Evolutionary conservation across 2,888 invertebrate genomes (phyloP).

Genomic region (Oscheius sp.): DNA sequence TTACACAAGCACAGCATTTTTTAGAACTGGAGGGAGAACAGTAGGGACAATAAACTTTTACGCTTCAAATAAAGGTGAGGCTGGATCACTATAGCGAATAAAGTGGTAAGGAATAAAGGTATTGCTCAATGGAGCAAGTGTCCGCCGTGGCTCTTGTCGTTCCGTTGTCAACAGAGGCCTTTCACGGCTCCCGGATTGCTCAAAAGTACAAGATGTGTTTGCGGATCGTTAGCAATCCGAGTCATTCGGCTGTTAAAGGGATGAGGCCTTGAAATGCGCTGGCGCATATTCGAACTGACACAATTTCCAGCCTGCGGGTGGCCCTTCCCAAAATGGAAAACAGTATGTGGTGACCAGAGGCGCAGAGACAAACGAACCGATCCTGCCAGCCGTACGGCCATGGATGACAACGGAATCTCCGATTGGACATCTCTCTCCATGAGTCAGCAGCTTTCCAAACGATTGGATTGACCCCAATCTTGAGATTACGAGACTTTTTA

Average conservation of each 20-base stretch:
- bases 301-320: slow-evolving; percentile 32
- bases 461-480: slow-evolving; percentile 20
- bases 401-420: slow-evolving; percentile 7
- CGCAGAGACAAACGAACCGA: slow-evolving; percentile 24
- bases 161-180: slow-evolving; percentile 2
- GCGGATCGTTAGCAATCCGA: slow-evolving; percentile 14
- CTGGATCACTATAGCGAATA: too few relatives aligned
- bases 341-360: slow-evolving; percentile 1
- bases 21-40: too few relatives aligned
- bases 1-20: too few relatives aligned
- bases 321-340: slow-evolving; percentile 17
- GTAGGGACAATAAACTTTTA: too few relatives aligned
- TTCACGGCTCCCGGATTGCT: neutral
- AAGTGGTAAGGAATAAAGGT: neutral
- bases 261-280: slow-evolving; percentile 33
- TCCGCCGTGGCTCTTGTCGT: slow-evolving; percentile 21
- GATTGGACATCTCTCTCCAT: neutral
- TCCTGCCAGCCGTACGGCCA: slow-evolving; percentile 1
- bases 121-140: slow-evolving; percentile 25
- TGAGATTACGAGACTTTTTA: neutral
- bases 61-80: too few relatives aligned
- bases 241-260: slow-evolving; percentile 24
- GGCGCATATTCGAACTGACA: slow-evolving; percentile 34
- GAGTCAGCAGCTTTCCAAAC: slow-evolving; percentile 15
- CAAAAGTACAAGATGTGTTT: neutral